Conservation (phyloP, 2,113 vertebrate genomes). For the Passer domesticus region DNA sequence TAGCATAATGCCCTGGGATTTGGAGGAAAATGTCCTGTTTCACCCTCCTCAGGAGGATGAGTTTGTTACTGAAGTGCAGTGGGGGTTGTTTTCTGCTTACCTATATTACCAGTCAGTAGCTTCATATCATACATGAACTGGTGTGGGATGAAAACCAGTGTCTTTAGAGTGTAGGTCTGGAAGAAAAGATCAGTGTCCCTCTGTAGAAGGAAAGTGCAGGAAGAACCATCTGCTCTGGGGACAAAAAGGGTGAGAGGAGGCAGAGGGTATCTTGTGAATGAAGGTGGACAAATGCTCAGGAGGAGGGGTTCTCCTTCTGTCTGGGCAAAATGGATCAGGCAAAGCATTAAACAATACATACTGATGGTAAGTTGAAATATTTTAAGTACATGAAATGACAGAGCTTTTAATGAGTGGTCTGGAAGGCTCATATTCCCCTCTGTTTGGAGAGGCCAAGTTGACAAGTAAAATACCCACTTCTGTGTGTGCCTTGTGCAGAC, state of each 20-base stretch:
- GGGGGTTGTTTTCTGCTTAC: neutral
- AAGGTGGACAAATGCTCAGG: neutral
- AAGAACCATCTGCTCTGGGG: neutral
- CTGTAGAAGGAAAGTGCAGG: neutral
- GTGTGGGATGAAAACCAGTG: neutral
- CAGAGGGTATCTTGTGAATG: neutral
- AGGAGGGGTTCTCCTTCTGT: neutral
- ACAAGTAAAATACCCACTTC: neutral
- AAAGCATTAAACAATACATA: neutral
- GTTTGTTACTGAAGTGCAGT: neutral
- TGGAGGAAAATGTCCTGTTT: neutral
- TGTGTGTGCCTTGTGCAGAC: fast-evolving
- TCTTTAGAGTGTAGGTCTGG: neutral
- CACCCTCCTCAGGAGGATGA: neutral
- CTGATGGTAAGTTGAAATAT: neutral
- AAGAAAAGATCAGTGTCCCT: neutral
- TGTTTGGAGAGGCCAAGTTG: neutral
- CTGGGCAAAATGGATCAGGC: neutral
- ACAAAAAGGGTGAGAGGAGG: neutral
- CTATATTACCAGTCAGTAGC: neutral
- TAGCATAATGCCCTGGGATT: neutral
- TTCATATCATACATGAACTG: neutral
- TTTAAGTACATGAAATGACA: neutral
- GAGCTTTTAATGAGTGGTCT: neutral
- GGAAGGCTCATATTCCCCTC: neutral